Percentiles rank a stretch among this genome's conserved stretches.
Evolutionary conservation across 2,888 invertebrate species (phyloP).

Genomic region (Ophioninae sp.): DNA sequence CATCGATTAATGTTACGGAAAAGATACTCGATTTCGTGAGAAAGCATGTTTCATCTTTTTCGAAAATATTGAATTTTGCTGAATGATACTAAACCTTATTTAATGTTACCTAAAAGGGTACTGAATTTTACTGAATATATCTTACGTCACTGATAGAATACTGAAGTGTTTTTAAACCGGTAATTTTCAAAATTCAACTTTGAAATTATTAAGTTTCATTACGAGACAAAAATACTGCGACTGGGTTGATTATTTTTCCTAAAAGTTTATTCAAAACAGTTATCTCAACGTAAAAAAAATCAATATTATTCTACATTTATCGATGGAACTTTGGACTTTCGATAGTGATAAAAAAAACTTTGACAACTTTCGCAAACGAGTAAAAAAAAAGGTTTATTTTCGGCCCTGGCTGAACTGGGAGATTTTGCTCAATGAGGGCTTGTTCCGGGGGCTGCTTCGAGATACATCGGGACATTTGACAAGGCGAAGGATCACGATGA

Average conservation of each 20-base stretch:
- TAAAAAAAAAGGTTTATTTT: neutral
- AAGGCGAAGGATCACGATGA: neutral
- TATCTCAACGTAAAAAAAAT: neutral
- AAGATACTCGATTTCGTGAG: neutral
- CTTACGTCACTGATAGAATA: too few species aligned
- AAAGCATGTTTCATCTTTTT: neutral
- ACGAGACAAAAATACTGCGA: neutral
- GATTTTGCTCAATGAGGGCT: constrained; percentile 18
- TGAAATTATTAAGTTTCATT: neutral
- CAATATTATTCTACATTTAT: neutral
- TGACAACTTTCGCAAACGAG: neutral
- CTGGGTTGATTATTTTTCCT: neutral
- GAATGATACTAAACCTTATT: neutral
- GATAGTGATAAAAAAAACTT: neutral
- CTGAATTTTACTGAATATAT: too few species aligned
- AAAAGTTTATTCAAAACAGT: too few species aligned
- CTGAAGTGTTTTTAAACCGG: too few species aligned
- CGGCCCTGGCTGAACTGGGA: neutral
- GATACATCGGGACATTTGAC: constrained; percentile 1
- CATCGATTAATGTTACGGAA: neutral
- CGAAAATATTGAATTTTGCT: neutral
- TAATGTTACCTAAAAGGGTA: neutral
- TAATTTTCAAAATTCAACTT: neutral
- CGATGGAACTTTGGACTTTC: neutral
- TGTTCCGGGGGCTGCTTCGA: constrained; percentile 22